Evolutionary conservation across 2,888 invertebrate species (phyloP).

Genomic region (Rotaria magnacalcarata): DNA sequence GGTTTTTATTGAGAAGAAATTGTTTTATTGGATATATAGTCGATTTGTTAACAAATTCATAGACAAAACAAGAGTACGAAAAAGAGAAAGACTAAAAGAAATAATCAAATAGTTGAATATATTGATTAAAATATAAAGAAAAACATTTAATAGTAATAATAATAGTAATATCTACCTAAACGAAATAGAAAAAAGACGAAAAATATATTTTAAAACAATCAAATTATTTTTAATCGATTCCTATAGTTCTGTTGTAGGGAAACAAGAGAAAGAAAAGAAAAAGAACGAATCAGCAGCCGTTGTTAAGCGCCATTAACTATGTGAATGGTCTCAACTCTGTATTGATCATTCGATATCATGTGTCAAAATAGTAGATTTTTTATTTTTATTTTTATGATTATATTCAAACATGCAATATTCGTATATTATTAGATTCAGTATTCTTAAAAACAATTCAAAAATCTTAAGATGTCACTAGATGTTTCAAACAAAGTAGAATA

Average conservation of each 20-base stretch:
- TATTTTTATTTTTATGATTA: not conserved
- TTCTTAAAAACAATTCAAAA: not conserved
- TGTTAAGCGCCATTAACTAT: constrained; percentile 14
- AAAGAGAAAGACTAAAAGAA: not conserved
- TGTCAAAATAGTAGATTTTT: not conserved
- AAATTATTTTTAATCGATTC: constrained; percentile 11
- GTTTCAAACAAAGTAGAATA: not conserved
- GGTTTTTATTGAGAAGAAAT: not conserved
- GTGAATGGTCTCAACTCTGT: not conserved
- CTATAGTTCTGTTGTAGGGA: not conserved
- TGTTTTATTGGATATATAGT: not conserved
- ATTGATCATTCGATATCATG: not conserved
- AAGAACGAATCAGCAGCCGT: constrained; percentile 5
- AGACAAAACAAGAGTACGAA: not conserved
- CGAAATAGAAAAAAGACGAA: not conserved
- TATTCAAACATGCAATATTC: no score
- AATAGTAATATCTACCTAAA: not conserved
- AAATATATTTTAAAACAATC: not conserved
- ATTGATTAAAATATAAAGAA: not conserved
- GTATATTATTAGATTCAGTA: not conserved
- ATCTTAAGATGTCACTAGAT: not conserved
- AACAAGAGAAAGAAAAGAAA: not conserved
- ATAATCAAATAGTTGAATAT: not conserved
- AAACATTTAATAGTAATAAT: not conserved
- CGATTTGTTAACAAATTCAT: not conserved